phyloP scores from a whole-genome alignment of 2,888 invertebrate species.

The Chymomyza caudatula region DNA sequence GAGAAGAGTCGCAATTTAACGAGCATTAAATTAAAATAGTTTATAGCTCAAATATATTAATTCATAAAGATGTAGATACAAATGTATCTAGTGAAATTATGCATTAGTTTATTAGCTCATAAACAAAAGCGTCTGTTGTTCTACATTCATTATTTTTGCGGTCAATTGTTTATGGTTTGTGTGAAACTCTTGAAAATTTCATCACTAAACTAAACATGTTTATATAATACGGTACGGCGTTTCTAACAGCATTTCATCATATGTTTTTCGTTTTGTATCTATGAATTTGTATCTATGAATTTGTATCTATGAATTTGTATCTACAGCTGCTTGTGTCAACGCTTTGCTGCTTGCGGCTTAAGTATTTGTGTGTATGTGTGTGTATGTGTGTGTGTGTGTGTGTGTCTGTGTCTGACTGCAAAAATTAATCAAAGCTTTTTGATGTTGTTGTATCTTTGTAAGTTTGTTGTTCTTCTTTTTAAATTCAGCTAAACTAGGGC shows the following conservation, averaged over 20 bases:
- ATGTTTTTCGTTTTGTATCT: not conserved
- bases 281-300: not conserved
- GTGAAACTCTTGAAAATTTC: constrained; percentile 22
- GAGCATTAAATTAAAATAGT: no score
- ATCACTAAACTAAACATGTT: constrained; percentile 39
- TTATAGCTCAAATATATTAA: not conserved
- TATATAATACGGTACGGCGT: constrained; percentile 21
- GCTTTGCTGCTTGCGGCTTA: not conserved
- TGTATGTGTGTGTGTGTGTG: constrained; percentile 3
- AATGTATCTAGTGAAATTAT: not conserved
- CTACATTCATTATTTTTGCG: not conserved
- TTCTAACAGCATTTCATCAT: constrained; percentile 26
- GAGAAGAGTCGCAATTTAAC: no score
- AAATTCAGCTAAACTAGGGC: constrained; percentile 44
- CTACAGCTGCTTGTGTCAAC: constrained; percentile 3
- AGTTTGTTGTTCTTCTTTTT: not conserved
- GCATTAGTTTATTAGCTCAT: not conserved
- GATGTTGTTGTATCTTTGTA: constrained; percentile 7
- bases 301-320: no score
- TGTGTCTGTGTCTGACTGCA: constrained; percentile 16
- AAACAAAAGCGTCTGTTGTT: not conserved
- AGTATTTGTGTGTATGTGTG: not conserved
- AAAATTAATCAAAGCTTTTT: constrained; percentile 30
- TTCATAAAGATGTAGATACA: not conserved
- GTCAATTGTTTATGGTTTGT: not conserved